Percentiles rank a stretch among this genome's conserved stretches.
Conservation (phyloP, 64 coral and sea anemone genomes). For the Acropora yongei region DNA sequence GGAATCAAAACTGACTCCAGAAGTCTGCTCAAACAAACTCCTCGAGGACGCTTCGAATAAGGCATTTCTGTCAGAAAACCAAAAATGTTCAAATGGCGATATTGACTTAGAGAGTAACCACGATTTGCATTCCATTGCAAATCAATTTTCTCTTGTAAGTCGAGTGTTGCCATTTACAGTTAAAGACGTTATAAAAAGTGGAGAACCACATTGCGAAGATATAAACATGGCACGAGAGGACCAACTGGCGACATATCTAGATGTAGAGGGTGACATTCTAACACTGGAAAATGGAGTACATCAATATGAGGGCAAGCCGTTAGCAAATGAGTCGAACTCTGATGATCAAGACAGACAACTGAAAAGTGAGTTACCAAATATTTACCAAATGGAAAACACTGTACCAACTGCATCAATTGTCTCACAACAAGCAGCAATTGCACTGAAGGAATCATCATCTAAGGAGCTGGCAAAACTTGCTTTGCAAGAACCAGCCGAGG, state of each 20-base stretch:
- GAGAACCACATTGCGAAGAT: neutral
- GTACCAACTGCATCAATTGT: neutral
- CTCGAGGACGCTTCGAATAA: neutral
- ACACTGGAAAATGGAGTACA: neutral
- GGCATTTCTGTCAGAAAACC: neutral
- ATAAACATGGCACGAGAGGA: neutral
- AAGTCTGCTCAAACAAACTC: neutral
- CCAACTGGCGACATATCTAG: neutral
- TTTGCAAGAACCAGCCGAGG: neutral
- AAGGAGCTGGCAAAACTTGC: neutral
- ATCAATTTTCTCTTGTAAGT: neutral
- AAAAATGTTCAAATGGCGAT: neutral
- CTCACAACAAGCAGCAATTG: neutral
- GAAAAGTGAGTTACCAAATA: neutral
- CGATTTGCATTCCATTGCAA: neutral
- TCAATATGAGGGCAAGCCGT: neutral
- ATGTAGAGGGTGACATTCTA: neutral
- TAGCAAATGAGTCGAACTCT: neutral
- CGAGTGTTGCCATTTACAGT: neutral
- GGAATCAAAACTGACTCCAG: neutral
- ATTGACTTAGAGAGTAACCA: neutral
- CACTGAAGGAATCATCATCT: neutral
- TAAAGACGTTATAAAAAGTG: neutral
- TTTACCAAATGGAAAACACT: neutral
- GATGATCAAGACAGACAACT: neutral